Conservation (phyloP, 2,888 invertebrate species). For the Eurytoma californica region DNA sequence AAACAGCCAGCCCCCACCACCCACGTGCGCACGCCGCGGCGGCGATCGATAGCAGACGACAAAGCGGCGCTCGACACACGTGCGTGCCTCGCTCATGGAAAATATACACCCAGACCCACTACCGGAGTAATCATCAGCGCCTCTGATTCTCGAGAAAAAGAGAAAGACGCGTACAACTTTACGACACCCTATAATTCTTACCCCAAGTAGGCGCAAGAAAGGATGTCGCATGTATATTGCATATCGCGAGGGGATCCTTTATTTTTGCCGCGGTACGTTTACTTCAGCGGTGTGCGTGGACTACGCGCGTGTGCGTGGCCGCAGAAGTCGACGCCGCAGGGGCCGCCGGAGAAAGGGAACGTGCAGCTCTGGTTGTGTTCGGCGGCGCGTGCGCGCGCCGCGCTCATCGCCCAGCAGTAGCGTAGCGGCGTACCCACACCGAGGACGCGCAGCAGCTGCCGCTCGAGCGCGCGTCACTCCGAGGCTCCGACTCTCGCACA, state of each 20-base stretch:
- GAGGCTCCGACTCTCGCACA: not conserved
- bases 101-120: not conserved
- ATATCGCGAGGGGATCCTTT: too few species aligned
- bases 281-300: not conserved
- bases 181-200: not conserved
- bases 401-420: slow-evolving; percentile 2
- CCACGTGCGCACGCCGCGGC: not conserved
- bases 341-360: not conserved
- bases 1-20: not conserved
- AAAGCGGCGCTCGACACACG: slow-evolving; percentile 38
- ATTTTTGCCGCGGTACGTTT: too few species aligned
- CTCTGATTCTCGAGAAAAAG: not conserved
- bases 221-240: too few species aligned
- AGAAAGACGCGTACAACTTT: too few species aligned
- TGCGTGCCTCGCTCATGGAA: not conserved
- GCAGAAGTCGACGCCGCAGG: not conserved
- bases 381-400: too few species aligned
- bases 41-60: slow-evolving; percentile 54
- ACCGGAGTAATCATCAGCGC: too few species aligned
- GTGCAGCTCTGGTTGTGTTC: too few species aligned
- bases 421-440: slow-evolving; percentile 3
- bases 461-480: not conserved
- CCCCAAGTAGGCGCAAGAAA: not conserved
- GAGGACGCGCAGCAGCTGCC: slow-evolving; percentile 15
- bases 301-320: not conserved